A percentile compares a stretch with the other conserved stretches of the same genome.
These are phyloP conservation scores for Phallusia fumigata DNA, from an alignment of 23 tunicate species.

Conservation along the genomic window DNA sequence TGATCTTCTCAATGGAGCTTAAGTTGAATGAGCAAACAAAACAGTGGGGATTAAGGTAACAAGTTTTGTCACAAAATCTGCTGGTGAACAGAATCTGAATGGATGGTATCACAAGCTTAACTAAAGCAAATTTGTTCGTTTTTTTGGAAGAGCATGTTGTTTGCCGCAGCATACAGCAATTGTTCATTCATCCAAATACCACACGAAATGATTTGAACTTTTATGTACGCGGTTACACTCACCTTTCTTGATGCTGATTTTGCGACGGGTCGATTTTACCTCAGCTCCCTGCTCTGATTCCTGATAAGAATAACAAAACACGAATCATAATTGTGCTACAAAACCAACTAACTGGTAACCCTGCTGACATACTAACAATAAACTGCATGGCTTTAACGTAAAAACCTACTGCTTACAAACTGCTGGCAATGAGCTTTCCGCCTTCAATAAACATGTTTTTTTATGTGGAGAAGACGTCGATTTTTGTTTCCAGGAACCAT, in stretches of 20 bases:
- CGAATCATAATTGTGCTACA: not conserved
- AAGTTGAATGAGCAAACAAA: not conserved
- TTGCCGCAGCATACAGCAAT: too few relatives aligned
- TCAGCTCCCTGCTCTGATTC: not conserved
- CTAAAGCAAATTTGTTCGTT: too few relatives aligned
- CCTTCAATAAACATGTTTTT: not conserved
- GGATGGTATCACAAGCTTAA: too few relatives aligned
- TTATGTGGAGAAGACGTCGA: not conserved
- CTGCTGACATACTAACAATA: too few relatives aligned
- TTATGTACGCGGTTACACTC: not conserved
- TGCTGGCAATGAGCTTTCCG: not conserved
- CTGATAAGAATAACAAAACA: not conserved
- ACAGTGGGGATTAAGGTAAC: too few relatives aligned
- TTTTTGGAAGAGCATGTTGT: too few relatives aligned
- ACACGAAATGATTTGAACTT: too few relatives aligned
- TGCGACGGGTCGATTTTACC: not conserved
- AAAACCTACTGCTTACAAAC: constrained; percentile 3
- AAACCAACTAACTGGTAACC: not conserved
- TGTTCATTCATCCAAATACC: too few relatives aligned
- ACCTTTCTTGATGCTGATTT: not conserved
- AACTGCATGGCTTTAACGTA: not conserved
- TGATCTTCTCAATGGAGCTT: constrained; percentile 40
- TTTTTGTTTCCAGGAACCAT: not conserved
- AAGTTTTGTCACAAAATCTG: too few relatives aligned
- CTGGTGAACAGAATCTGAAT: too few relatives aligned